A percentile compares a stretch with the other conserved stretches of the same genome.
Evolutionary conservation across 1,140 invertebrate genomes (phyloP).

Genomic region (Brachionus manjavacas): DNA sequence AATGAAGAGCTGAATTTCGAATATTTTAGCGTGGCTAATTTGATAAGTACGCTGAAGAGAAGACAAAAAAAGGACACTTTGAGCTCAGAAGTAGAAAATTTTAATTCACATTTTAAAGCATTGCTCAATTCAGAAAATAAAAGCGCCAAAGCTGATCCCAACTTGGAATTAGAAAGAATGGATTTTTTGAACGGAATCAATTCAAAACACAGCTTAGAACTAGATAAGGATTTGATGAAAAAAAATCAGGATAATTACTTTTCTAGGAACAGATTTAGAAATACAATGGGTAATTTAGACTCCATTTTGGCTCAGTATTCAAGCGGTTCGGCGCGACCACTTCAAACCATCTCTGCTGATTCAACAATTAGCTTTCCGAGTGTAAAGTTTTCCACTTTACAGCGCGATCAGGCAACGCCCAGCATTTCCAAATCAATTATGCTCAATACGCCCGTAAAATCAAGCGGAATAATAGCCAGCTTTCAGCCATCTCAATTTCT

Average conservation of each 20-base stretch:
- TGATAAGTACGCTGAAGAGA: not conserved
- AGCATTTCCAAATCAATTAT: not conserved
- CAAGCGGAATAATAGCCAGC: not conserved
- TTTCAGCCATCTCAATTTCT: conserved; percentile 17
- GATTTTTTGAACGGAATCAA: not conserved
- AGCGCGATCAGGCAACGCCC: not conserved
- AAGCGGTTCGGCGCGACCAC: not conserved
- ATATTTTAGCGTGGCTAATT: not conserved
- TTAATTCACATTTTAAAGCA: not conserved
- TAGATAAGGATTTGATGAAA: not conserved
- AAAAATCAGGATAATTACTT: not conserved
- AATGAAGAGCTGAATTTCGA: not conserved
- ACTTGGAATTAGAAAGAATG: not conserved
- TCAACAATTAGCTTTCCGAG: not conserved
- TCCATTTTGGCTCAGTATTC: not conserved
- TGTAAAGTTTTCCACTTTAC: not conserved
- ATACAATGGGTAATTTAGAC: not conserved
- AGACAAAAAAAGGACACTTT: not conserved
- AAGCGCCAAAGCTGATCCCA: not conserved
- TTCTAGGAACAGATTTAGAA: not conserved
- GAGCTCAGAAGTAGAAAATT: not conserved
- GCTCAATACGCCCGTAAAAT: not conserved
- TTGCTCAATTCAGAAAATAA: not conserved
- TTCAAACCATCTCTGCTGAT: not conserved
- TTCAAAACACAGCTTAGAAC: not conserved